These are phyloP conservation scores for Catostylus mosaicus DNA, from an alignment of 30 jellyfish, hydroid and myxozoan species.

Conservation along the genomic window DNA sequence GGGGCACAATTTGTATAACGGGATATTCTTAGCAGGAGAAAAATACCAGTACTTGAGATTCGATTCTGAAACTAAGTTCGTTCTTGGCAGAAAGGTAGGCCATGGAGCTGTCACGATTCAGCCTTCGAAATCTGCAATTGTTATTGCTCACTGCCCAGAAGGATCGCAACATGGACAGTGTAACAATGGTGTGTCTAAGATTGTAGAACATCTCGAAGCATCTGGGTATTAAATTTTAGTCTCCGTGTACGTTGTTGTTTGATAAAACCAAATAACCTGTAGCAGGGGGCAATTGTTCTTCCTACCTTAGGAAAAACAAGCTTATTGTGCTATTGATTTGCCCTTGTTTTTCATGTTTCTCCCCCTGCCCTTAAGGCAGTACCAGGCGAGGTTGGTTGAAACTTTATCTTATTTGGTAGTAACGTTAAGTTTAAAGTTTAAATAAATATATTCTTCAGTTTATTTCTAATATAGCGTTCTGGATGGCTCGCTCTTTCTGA, in stretches of 20 bases:
- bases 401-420: too few relatives aligned
- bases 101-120: conserved; percentile 82
- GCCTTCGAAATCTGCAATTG: conserved; percentile 70
- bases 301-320: too few relatives aligned
- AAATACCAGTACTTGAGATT: conserved; percentile 70
- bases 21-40: conserved; percentile 68
- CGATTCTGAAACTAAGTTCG: conserved; percentile 58
- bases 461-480: too few relatives aligned
- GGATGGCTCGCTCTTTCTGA: too few relatives aligned
- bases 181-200: conserved; percentile 70
- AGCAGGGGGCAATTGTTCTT: too few relatives aligned
- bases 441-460: too few relatives aligned
- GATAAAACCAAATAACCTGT: not conserved
- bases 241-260: not conserved
- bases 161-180: conserved; percentile 77
- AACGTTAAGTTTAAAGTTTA: too few relatives aligned
- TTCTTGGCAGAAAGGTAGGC: conserved; percentile 74
- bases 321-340: too few relatives aligned
- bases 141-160: conserved; percentile 74
- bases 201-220: conserved; percentile 60
- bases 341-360: too few relatives aligned
- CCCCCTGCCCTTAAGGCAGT: too few relatives aligned
- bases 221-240: conserved; percentile 4
- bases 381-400: too few relatives aligned
- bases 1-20: conserved; percentile 48